Percentiles rank a stretch among this genome's conserved stretches.
These are phyloP conservation scores for Heliothis subflexa DNA, from an alignment of 1,140 invertebrate genomes.

Conservation along the genomic window DNA sequence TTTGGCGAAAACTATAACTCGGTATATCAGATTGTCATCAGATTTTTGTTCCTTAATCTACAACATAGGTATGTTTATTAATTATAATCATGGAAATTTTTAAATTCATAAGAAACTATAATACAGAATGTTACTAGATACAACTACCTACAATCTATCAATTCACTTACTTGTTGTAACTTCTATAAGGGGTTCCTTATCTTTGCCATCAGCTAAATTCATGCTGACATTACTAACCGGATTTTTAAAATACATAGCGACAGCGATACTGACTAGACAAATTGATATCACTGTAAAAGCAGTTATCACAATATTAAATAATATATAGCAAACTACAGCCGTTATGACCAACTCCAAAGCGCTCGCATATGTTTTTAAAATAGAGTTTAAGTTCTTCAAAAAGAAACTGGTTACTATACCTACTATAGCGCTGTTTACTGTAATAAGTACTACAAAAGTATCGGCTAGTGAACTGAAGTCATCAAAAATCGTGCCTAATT, in stretches of 20 bases:
- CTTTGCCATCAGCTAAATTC: constrained; percentile 61
- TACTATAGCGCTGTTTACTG: constrained; percentile 95
- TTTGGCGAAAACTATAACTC: too few species aligned
- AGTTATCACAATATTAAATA: constrained; percentile 95
- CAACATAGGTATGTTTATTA: too few species aligned
- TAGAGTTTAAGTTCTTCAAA: constrained; percentile 97
- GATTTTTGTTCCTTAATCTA: too few species aligned
- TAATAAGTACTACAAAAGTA: constrained; percentile 92
- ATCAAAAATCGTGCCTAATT: constrained; percentile 88
- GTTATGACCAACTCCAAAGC: constrained; percentile 97
- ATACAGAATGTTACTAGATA: background rate
- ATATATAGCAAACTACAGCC: constrained; percentile 94
- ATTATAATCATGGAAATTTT: background rate
- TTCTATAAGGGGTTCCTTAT: constrained; percentile 75
- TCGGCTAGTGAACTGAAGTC: constrained; percentile 88
- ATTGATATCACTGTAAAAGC: constrained; percentile 94
- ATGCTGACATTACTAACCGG: constrained; percentile 90
- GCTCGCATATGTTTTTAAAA: constrained; percentile 98
- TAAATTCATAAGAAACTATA: constrained; percentile 23
- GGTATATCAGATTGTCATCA: too few species aligned
- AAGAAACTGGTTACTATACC: constrained; percentile 98
- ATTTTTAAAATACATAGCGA: constrained; percentile 95
- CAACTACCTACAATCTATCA: background rate
- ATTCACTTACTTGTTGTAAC: constrained; percentile 59
- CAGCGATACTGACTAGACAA: constrained; percentile 93